phyloP scores from a whole-genome alignment of 2,797 vertebrate genomes.

The Hephaestus fuliginosus region DNA sequence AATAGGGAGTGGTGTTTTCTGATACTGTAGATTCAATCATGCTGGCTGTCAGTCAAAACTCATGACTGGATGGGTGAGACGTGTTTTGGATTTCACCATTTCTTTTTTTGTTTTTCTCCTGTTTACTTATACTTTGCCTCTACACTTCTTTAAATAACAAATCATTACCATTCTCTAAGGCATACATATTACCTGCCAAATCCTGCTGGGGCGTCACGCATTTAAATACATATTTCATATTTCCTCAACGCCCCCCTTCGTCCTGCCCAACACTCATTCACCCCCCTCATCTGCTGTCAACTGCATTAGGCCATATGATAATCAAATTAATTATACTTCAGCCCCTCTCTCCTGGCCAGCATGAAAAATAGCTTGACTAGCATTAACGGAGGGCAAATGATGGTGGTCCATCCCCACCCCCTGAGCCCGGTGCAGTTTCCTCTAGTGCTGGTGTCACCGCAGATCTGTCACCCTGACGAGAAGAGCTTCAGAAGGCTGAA shows the following conservation, averaged over 20 bases:
- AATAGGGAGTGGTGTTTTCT: slow-evolving; percentile 72
- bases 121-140: slow-evolving; percentile 66
- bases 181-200: slow-evolving; percentile 84
- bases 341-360: slow-evolving; percentile 80
- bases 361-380: slow-evolving; percentile 86
- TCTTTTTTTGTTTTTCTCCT: slow-evolving; percentile 44
- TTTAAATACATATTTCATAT: slow-evolving; percentile 86
- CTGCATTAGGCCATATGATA: slow-evolving; percentile 87
- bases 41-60: slow-evolving; percentile 82
- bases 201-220: slow-evolving; percentile 71
- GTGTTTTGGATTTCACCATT: slow-evolving; percentile 66
- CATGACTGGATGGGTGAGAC: slow-evolving; percentile 67
- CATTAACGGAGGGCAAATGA: slow-evolving; percentile 87
- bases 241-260: slow-evolving; percentile 59
- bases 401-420: slow-evolving; percentile 79
- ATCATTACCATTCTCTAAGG: slow-evolving; percentile 78
- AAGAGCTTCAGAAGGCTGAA: slow-evolving; percentile 87
- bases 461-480: slow-evolving; percentile 88
- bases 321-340: slow-evolving; percentile 90
- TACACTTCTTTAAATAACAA: slow-evolving; percentile 76
- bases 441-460: slow-evolving; percentile 87
- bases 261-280: slow-evolving; percentile 63
- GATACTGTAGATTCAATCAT: slow-evolving; percentile 86
- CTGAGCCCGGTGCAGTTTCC: slow-evolving; percentile 82
- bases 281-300: slow-evolving; percentile 84